These are phyloP conservation scores for Corythoichthys intestinalis DNA, from an alignment of 2,113 vertebrate species.

Conservation along the genomic window DNA sequence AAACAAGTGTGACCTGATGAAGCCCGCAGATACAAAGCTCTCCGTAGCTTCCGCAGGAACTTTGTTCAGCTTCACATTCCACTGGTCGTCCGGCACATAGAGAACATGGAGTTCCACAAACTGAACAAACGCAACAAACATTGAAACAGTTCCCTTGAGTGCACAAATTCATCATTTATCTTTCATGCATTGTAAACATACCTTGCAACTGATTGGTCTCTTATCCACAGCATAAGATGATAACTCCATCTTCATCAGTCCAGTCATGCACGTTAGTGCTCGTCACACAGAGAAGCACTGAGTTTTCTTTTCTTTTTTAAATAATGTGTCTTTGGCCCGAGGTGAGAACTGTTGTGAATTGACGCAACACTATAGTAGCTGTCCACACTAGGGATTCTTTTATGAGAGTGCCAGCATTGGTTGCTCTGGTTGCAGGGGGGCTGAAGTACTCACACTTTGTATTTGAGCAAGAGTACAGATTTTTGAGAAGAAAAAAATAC, in stretches of 20 bases:
- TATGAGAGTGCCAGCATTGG: conserved; percentile 50
- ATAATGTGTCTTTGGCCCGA: neutral
- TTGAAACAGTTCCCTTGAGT: neutral
- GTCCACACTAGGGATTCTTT: conserved; percentile 35
- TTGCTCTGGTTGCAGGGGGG: conserved; percentile 44
- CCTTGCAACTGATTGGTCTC: conserved; percentile 63
- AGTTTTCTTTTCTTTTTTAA: neutral
- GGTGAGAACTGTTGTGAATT: conserved; percentile 35
- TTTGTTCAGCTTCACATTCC: conserved; percentile 87
- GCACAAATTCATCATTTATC: neutral
- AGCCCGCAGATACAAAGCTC: conserved; percentile 85
- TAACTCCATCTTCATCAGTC: conserved; percentile 48
- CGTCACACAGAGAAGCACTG: neutral
- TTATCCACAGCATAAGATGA: conserved; percentile 33
- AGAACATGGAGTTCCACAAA: conserved; percentile 87
- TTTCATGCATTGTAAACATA: conserved; percentile 16
- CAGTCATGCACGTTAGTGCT: neutral
- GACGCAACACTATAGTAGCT: conserved; percentile 37
- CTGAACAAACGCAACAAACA: conserved; percentile 54
- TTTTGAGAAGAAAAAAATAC: no score
- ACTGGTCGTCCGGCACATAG: conserved; percentile 85
- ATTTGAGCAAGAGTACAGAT: neutral
- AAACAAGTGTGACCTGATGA: conserved; percentile 80
- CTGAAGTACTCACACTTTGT: neutral
- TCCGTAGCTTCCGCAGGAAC: conserved; percentile 76